These are phyloP conservation scores for Drosophila rubida DNA, from an alignment of 2,888 invertebrate species.

Conservation along the genomic window DNA sequence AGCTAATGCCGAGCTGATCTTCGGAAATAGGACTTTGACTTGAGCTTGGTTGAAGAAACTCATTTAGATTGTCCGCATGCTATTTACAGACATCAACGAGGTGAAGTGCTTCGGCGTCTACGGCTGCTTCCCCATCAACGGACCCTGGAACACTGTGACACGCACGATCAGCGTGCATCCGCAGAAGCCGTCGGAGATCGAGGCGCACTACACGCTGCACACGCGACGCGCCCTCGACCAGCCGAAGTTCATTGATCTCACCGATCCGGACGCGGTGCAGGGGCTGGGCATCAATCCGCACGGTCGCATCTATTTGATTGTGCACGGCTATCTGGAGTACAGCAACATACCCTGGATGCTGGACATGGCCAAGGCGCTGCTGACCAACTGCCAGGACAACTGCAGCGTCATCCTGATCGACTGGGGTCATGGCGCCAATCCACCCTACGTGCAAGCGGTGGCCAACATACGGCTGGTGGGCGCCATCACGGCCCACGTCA, in stretches of 20 bases:
- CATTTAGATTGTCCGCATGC: not conserved
- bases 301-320: conserved; percentile 90
- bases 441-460: conserved; percentile 96
- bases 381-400: conserved; percentile 87
- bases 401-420: conserved; percentile 92
- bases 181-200: conserved; percentile 88
- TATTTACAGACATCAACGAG: conserved; percentile 84
- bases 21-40: not conserved
- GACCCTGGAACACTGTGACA: conserved; percentile 91
- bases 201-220: conserved; percentile 87
- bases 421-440: conserved; percentile 94
- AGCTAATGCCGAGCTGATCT: not conserved
- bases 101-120: conserved; percentile 91
- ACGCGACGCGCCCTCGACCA: conserved; percentile 85
- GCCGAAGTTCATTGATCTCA: conserved; percentile 88
- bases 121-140: conserved; percentile 92
- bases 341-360: conserved; percentile 90
- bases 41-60: not conserved
- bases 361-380: conserved; percentile 90
- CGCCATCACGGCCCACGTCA: conserved; percentile 91
- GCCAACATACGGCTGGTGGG: conserved; percentile 95
- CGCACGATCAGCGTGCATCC: conserved; percentile 93
- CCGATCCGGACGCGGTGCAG: conserved; percentile 88
- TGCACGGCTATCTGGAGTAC: conserved; percentile 95
- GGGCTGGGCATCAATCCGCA: conserved; percentile 88